Percentiles rank a stretch among this genome's conserved stretches.
Evolutionary conservation across 2,797 vertebrate genomes (phyloP).

Genomic region (Propithecus deckenii): DNA sequence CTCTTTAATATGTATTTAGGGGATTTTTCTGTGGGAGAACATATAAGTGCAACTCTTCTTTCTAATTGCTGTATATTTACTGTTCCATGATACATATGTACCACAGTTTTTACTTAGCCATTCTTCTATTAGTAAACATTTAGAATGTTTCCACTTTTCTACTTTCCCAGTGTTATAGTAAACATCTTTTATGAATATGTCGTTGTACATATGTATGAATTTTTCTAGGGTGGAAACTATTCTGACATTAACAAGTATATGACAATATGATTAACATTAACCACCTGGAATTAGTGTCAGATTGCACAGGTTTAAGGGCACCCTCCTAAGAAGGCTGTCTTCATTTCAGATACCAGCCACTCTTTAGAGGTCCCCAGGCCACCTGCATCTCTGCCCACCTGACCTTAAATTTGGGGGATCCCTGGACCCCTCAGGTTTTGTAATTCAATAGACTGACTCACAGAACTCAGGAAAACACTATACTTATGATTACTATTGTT

Average conservation of each 20-base stretch:
- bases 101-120: background rate
- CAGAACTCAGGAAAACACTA: background rate
- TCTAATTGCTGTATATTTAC: background rate
- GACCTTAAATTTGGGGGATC: background rate
- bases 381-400: background rate
- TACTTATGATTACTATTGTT: background rate
- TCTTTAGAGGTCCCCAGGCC: background rate
- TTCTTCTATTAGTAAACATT: background rate
- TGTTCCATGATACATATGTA: background rate
- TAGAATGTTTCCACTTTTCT: background rate
- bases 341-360: background rate
- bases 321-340: background rate
- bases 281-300: background rate
- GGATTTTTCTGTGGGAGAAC: background rate
- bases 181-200: background rate
- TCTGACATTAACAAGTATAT: background rate
- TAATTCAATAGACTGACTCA: background rate
- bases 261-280: background rate
- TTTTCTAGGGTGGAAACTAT: background rate
- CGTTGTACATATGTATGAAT: background rate
- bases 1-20: background rate
- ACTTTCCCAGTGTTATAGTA: background rate
- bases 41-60: background rate
- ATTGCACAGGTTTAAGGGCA: background rate
- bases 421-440: background rate